Conservation (phyloP, 2,797 vertebrate species). For the Nyctibius grandis region DNA sequence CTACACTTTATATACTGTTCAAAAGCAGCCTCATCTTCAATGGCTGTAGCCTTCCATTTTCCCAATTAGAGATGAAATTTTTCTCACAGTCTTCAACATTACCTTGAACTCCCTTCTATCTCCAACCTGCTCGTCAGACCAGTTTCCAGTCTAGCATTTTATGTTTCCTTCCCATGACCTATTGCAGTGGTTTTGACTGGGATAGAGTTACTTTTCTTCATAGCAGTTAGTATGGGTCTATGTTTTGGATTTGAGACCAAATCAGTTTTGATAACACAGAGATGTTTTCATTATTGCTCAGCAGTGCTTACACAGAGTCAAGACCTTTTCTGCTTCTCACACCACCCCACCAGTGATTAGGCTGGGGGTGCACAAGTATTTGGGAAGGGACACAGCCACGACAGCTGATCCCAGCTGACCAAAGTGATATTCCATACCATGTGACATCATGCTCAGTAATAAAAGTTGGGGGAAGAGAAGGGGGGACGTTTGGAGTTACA, state of each 20-base stretch:
- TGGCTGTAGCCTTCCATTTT: not conserved
- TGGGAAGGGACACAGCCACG: too few relatives aligned
- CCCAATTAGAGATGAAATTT: not conserved
- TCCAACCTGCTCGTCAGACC: not conserved
- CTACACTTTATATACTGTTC: not conserved
- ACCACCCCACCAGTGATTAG: fast-evolving
- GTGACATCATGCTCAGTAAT: not conserved
- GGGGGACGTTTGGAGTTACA: not conserved
- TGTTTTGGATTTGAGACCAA: not conserved
- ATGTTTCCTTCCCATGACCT: not conserved
- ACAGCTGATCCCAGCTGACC: too few relatives aligned
- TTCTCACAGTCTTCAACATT: not conserved
- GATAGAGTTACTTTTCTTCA: not conserved
- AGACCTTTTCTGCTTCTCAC: not conserved
- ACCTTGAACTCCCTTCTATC: not conserved
- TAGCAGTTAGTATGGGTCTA: not conserved
- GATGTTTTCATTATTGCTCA: not conserved
- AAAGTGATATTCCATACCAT: not conserved
- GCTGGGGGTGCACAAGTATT: not conserved
- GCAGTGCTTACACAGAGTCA: not conserved
- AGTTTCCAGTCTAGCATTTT: not conserved
- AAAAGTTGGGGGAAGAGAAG: not conserved
- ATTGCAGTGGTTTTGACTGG: not conserved
- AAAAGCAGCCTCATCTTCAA: not conserved
- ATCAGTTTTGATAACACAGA: not conserved